Base-by-base conservation (phyloP, 2,113 vertebrate species). In the Lepidothrix coronata region DNA sequence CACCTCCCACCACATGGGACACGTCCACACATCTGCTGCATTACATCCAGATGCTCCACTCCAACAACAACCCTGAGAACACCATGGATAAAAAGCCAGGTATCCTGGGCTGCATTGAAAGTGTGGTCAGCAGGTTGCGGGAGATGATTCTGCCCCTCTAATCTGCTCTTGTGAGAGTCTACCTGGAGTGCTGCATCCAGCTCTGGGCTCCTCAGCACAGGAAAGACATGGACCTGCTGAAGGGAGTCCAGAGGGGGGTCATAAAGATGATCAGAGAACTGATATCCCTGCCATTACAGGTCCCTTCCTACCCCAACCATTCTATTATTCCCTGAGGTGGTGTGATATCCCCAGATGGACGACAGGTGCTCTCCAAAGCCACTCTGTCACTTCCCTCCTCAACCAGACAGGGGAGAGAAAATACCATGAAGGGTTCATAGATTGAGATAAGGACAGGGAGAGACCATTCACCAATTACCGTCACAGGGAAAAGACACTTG, bases 241-340 rank as follows among this genome's bases (percentile, higher is more conserved):
- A 75, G 4, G 0, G 0, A 62, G 25, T 48, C 41, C 55, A 33
- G 48, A 63, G 11, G 4, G 28, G 4, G 31, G n/a, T 5, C 54
- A 49, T 35, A 55, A 31, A 20, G 31, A 55, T 55, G 55, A 6
- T 6, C 8, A 55, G 48, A 31, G 63, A 25, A 20, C 21, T 76
- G 48, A 4, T 70, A 55, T 49, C 25, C 25, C 48, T 76, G 63
- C 12, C 12, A 8, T 43, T 49, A 22, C 31, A 55, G 22, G 7
- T 31, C 14, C 21, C 24, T 49, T 76, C 30, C 17, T 14, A 27
- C 8, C 5, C 24, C 20, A 54, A 48, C 11, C 14, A 22, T 76
- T 18, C 30, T n/a, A 18, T 41, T 16, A 61, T 68, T 82, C 31
- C 22, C 27, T 76, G 31, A 21, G 2, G 2, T 65, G 9, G 6